A percentile compares a stretch with the other conserved stretches of the same genome.
Evolutionary conservation across 1,140 invertebrate genomes (phyloP).

Genomic region (Delia radicum): DNA sequence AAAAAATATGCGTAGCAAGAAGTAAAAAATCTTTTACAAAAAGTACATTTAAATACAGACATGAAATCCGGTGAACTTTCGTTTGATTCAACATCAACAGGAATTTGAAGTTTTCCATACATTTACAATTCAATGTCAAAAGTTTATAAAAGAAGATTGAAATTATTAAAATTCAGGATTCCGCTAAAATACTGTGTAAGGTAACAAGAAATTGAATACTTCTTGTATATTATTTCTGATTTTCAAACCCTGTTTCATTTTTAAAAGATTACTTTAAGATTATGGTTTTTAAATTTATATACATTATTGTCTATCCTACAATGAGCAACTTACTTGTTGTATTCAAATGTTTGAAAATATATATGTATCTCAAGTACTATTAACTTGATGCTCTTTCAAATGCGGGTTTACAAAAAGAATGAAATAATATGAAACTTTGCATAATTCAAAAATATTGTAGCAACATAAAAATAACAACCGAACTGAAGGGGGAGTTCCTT

Average conservation of each 20-base stretch:
- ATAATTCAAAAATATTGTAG: slow-evolving; percentile 17
- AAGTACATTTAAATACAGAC: no score
- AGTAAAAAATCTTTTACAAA: no score
- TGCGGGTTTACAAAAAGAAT: slow-evolving; percentile 1
- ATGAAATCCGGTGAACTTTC: slow-evolving; percentile 13
- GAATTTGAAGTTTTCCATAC: neutral
- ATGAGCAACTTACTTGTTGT: slow-evolving; percentile 1
- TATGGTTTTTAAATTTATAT: neutral
- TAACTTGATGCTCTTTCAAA: slow-evolving; percentile 24
- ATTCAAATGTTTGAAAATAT: neutral
- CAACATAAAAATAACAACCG: neutral
- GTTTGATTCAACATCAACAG: neutral
- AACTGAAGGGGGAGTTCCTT: slow-evolving; percentile 10
- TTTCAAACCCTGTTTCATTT: neutral
- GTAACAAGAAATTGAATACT: neutral
- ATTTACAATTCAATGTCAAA: slow-evolving; percentile 9
- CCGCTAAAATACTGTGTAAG: neutral
- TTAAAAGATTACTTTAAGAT: neutral
- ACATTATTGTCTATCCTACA: neutral
- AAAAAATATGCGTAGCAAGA: neutral
- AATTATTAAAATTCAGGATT: neutral
- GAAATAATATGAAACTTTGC: slow-evolving; percentile 1
- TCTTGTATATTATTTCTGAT: neutral
- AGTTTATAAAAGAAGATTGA: neutral
- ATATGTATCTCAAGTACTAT: slow-evolving; percentile 17